phyloP scores from a whole-genome alignment of 2,113 vertebrate genomes.

The Cottus gobio region DNA sequence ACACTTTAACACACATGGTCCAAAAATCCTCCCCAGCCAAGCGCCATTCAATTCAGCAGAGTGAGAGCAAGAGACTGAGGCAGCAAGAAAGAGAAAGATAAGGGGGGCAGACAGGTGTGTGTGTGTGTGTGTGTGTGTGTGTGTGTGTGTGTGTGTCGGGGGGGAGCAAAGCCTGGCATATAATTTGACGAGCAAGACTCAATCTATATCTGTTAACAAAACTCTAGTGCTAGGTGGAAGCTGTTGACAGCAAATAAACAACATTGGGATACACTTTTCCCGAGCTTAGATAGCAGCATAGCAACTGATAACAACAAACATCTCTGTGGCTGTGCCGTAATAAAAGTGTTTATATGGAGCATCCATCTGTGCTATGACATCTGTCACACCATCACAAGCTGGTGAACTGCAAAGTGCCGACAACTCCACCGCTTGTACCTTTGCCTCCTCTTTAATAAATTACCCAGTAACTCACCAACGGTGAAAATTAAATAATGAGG shows the following conservation, averaged over 20 bases:
- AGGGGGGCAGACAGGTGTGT: neutral
- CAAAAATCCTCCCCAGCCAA: neutral
- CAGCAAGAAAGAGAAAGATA: neutral
- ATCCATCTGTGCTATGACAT: conserved; percentile 60
- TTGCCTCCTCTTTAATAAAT: conserved; percentile 42
- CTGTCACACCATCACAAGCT: conserved; percentile 52
- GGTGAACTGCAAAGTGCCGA: conserved; percentile 23
- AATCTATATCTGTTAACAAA: conserved; percentile 58
- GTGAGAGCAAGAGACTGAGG: neutral
- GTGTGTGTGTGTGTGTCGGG: neutral
- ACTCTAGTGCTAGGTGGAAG: conserved; percentile 27
- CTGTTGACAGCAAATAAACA: conserved; percentile 58
- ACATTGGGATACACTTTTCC: conserved; percentile 18
- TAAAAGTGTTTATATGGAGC: conserved; percentile 46
- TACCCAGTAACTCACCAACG: neutral
- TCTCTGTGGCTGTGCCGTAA: conserved; percentile 28
- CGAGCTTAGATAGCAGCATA: conserved; percentile 13
- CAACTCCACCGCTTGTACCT: conserved; percentile 13
- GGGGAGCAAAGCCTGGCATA: conserved; percentile 2
- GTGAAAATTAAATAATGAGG: conserved; percentile 4
- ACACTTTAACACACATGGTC: conserved; percentile 12
- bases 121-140: neutral
- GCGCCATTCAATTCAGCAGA: conserved; percentile 5
- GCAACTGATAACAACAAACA: conserved; percentile 47
- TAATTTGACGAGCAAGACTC: conserved; percentile 53